Evolutionary conservation across 1,140 invertebrate genomes (phyloP), one percentile per base, ranked within the genome.

Genomic region (Bradysia coprophila): DNA sequence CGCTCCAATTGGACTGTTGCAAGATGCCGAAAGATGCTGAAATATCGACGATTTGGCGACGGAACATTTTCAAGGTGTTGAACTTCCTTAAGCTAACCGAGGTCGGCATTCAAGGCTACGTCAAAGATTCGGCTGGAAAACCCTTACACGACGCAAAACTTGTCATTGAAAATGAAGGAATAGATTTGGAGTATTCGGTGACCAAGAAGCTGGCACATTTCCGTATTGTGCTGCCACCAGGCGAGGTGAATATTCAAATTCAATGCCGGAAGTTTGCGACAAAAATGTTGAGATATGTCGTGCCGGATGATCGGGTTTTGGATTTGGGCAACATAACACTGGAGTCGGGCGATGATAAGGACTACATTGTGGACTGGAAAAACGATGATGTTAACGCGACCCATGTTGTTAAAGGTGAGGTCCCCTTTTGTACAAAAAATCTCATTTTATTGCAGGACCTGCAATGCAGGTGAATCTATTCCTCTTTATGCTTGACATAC

Each of bases 121-220:
- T 95, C 4, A 66, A 64, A 31, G 76, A 89, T 52, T 60, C 63
- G 9, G 49, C 68, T 23, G 68, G 70, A 2, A 55, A 65, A 19
- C 75, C 79, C 13, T 62, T 94, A 49, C 59, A 73, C 8, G 71
- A 81, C 41, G 84, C 86, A 2, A 71, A 64, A 0, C 62, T 94
- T 1, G 59, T 64, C 32, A 66, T 94, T 5, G 55, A 68, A 40
- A 70, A 69, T 5, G 61, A 69, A 39, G 66, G 67, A 2, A 55
- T 64, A 1, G 56, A 63, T 28, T 62, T 70, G 37, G 56, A 67
- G 21, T 73, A 78, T 48, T 61, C 69, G 33, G 72, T 84, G 0
- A 70, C 73, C 0, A 57, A 63, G 45, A 82, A 80, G 53, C 64
- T 66, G 45, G 81, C 76, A 0, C 69, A 71, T 46, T 85, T 78